These are phyloP conservation scores for Vollenhovia emeryi DNA, from an alignment of 1,140 invertebrate genomes.

Conservation along the genomic window DNA sequence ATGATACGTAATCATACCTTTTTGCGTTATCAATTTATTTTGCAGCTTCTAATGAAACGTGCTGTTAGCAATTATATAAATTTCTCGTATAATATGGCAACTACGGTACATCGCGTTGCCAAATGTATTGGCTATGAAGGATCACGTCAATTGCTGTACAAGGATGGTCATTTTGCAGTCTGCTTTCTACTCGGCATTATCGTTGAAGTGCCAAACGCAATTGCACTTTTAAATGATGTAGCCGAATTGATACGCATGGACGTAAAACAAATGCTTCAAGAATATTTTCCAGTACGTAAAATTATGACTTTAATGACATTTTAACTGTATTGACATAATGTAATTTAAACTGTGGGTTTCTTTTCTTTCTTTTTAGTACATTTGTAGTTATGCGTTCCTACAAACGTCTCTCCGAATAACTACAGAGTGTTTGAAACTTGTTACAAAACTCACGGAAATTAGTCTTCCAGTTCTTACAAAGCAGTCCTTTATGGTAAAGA, in stretches of 20 bases:
- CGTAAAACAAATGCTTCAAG: conserved; percentile 76
- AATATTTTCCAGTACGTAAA: conserved; percentile 73
- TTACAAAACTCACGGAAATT: conserved; percentile 70
- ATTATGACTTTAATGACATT: background rate
- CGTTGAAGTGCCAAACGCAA: conserved; percentile 84
- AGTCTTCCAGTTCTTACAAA: conserved; percentile 66
- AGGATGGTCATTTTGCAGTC: conserved; percentile 87
- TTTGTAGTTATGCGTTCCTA: conserved; percentile 72
- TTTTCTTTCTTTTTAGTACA: conserved; percentile 64
- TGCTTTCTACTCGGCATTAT: conserved; percentile 87
- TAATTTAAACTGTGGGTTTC: background rate
- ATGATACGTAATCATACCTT: background rate
- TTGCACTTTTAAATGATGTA: conserved; percentile 87
- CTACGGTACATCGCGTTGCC: conserved; percentile 84
- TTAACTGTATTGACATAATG: background rate
- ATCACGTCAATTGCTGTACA: conserved; percentile 87
- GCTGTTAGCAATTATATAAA: conserved; percentile 86
- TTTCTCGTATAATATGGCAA: conserved; percentile 82
- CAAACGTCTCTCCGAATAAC: conserved; percentile 62
- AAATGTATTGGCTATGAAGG: conserved; percentile 87
- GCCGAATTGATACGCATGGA: conserved; percentile 86
- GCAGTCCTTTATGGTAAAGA: conserved; percentile 73
- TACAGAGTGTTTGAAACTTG: conserved; percentile 71
- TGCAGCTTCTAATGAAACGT: conserved; percentile 86
- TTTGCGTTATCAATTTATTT: conserved; percentile 28